Evolutionary conservation across 2,888 invertebrate genomes (phyloP).

Genomic region (Lymantria monacha): DNA sequence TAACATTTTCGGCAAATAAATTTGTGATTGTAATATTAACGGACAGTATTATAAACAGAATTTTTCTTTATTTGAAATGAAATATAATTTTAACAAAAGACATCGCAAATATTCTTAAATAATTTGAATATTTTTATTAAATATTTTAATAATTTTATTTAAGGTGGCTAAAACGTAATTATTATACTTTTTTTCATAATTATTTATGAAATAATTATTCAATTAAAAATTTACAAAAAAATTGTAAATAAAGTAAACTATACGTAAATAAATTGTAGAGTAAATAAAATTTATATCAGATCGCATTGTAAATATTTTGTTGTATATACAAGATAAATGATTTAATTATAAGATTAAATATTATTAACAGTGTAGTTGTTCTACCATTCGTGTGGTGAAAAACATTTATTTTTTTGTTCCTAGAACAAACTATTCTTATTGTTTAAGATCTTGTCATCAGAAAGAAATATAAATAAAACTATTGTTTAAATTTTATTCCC

Average conservation of each 20-base stretch:
- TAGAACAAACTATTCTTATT: conserved; percentile 59
- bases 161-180: too few relatives aligned
- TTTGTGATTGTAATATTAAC: conserved; percentile 20
- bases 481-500: too few relatives aligned
- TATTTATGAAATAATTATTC: neutral
- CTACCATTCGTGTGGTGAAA: conserved; percentile 63
- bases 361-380: conserved; percentile 40
- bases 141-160: too few relatives aligned
- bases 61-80: conserved; percentile 9
- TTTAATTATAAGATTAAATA: conserved; percentile 37
- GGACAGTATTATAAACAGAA: conserved; percentile 25
- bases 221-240: conserved; percentile 26
- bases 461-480: too few relatives aligned
- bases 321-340: conserved; percentile 61
- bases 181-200: too few relatives aligned
- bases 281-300: conserved; percentile 63
- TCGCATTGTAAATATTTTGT: conserved; percentile 71
- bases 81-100: conserved; percentile 19
- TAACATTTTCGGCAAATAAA: conserved; percentile 21
- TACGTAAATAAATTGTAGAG: conserved; percentile 38
- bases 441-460: too few relatives aligned
- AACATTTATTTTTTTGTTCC: conserved; percentile 59
- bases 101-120: neutral
- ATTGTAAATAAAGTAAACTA: conserved; percentile 36
- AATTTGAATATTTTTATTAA: neutral